Conservation (phyloP, 2,113 vertebrate genomes). For the Isurus oxyrinchus region DNA sequence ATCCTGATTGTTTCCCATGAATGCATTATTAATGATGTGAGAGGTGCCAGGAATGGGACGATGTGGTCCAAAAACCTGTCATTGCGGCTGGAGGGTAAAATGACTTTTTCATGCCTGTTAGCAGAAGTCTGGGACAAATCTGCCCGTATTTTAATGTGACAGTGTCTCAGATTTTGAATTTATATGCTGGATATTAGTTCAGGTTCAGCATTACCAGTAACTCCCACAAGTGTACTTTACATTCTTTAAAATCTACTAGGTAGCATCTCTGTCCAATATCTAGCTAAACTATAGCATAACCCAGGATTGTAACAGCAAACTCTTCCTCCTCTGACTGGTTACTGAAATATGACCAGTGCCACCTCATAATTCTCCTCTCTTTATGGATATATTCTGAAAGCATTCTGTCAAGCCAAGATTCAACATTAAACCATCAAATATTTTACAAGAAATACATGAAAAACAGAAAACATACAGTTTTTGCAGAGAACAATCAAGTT, state of each 20-base stretch:
- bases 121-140: too few species aligned
- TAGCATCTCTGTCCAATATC: background rate
- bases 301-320: background rate
- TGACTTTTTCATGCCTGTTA: too few species aligned
- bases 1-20: too few species aligned
- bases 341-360: background rate
- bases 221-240: background rate
- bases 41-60: too few species aligned
- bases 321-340: background rate
- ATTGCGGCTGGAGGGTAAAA: too few species aligned
- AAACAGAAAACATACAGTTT: background rate
- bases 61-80: too few species aligned
- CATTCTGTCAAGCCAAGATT: background rate
- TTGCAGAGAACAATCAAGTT: background rate
- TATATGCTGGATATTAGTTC: background rate
- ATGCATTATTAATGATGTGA: too few species aligned
- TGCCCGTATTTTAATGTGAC: background rate
- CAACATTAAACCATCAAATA: constrained; percentile 1
- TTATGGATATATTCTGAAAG: background rate
- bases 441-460: background rate
- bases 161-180: background rate
- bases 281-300: background rate
- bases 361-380: background rate
- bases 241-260: background rate
- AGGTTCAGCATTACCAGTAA: background rate